Base-by-base conservation (phyloP, 2,797 vertebrate genomes). In the Hozukius guyotensis region DNA sequence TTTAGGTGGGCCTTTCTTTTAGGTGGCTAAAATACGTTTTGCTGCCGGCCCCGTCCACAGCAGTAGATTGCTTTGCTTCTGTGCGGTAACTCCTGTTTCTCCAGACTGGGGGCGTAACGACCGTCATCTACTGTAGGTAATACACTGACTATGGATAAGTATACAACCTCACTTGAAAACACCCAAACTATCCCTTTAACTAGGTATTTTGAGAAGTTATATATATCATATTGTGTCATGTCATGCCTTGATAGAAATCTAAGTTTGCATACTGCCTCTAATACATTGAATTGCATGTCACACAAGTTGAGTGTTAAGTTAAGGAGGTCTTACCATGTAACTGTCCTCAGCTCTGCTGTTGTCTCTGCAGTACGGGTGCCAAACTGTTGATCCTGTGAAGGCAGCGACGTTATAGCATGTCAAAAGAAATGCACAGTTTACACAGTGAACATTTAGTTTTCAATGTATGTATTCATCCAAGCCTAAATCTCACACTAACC, bases 281-380 rank as follows among this genome's bases (percentile, higher is more conserved):
- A 38, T 6, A 57, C 36, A 14, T 36, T 75, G 4, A 65, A 29
- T 5, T 49, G 4, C 16, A 29, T 22, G 14, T 42, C 10, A 68
- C 63, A 79, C 9, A 52, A 53, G 56, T n/a, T 22, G 4, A 34
- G 32, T 13, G 20, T 52, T 52, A 8, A 27, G n/a, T 65, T 42
- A 18, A 8, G 2, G 14, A 36, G 18, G 0, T 75, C 96, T 96
- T 94, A 99, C 98, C 97, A 96, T 95, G 80, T 95, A 93, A 81
- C 96, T 96, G 61, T 98, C 97, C 77, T 98, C 98, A 1, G 92
- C 90, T 93, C 96, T 97, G 75, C 95, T 95, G 60, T 94, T 96
- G 64, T 96, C 96, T 89, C 98, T 98, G 97, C 99, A 99, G 90
- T 97, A 94, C 27, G 98, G 98, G 87, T 99, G 99, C 99, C 99